These are phyloP conservation scores for Pogonomyrmex californicus DNA, from an alignment of 1,140 invertebrate species.

Conservation along the genomic window DNA sequence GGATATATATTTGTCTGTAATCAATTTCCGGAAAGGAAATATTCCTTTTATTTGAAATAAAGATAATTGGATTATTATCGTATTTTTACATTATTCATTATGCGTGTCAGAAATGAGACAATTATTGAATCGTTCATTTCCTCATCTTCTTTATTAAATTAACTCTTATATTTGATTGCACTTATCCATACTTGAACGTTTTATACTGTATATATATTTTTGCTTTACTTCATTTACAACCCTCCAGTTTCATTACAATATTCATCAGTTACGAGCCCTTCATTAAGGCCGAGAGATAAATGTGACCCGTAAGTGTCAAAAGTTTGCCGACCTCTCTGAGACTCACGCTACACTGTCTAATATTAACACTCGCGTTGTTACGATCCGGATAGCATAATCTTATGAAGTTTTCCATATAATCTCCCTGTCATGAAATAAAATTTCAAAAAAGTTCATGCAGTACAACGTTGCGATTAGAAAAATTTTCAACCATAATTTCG, in stretches of 20 bases:
- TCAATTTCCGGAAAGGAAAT: neutral
- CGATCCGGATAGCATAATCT: slow-evolving; percentile 46
- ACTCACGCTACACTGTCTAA: slow-evolving; percentile 25
- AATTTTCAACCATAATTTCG: neutral
- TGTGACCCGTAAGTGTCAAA: slow-evolving; percentile 52
- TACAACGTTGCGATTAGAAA: neutral
- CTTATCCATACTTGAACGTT: slow-evolving; percentile 36
- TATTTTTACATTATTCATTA: slow-evolving; percentile 37
- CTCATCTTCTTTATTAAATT: neutral
- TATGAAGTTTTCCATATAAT: slow-evolving; percentile 53
- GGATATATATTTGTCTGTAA: neutral
- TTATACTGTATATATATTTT: neutral
- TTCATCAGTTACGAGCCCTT: slow-evolving; percentile 45
- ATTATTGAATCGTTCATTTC: slow-evolving; percentile 1
- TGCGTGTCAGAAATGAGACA: neutral
- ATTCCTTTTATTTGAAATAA: neutral
- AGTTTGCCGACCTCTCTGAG: slow-evolving; percentile 45
- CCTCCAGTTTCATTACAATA: slow-evolving; percentile 26
- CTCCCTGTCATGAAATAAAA: slow-evolving; percentile 18
- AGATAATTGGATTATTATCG: neutral
- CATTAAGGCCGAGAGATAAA: slow-evolving; percentile 55
- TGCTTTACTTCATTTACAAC: neutral
- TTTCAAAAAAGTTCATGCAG: slow-evolving; percentile 26
- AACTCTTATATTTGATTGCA: slow-evolving; percentile 5
- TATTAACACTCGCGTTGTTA: slow-evolving; percentile 49